phyloP scores from a whole-genome alignment of 2,113 vertebrate genomes.

The Xiphorhynchus elegans region DNA sequence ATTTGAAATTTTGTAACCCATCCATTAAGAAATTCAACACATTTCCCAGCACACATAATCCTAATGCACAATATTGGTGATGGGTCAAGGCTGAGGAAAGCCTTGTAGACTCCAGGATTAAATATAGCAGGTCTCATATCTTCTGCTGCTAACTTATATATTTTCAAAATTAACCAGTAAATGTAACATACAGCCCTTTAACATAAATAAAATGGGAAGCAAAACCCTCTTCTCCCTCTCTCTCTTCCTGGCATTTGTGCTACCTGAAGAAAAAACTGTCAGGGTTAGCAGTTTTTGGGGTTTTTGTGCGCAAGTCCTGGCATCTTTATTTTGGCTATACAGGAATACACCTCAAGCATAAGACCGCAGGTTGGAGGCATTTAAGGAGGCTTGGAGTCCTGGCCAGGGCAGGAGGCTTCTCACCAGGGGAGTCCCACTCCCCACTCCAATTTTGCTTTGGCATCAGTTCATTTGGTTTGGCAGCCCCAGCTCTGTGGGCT shows the following conservation, averaged over 20 bases:
- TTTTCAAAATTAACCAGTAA: background rate
- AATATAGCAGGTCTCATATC: background rate
- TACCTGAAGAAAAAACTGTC: background rate
- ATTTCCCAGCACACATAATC: background rate
- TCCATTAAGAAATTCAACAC: slow-evolving; percentile 21
- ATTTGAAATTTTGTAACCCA: background rate
- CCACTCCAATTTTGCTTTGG: background rate
- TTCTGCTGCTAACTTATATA: background rate
- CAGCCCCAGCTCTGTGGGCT: background rate
- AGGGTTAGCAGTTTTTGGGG: background rate
- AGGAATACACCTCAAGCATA: background rate
- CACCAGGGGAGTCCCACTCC: background rate
- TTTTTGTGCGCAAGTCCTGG: background rate
- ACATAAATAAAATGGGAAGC: background rate
- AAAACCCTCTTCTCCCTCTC: background rate
- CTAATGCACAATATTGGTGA: background rate
- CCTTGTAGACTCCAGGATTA: background rate
- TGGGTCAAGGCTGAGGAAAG: background rate
- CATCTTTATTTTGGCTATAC: background rate
- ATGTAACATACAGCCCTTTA: background rate
- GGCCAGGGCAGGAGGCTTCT: background rate
- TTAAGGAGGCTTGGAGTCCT: background rate
- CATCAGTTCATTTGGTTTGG: background rate
- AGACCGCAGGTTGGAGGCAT: background rate
- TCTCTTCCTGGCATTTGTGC: background rate